phyloP scores from a whole-genome alignment of 2,113 vertebrate species.

The cat (Felis catus) region DNA sequence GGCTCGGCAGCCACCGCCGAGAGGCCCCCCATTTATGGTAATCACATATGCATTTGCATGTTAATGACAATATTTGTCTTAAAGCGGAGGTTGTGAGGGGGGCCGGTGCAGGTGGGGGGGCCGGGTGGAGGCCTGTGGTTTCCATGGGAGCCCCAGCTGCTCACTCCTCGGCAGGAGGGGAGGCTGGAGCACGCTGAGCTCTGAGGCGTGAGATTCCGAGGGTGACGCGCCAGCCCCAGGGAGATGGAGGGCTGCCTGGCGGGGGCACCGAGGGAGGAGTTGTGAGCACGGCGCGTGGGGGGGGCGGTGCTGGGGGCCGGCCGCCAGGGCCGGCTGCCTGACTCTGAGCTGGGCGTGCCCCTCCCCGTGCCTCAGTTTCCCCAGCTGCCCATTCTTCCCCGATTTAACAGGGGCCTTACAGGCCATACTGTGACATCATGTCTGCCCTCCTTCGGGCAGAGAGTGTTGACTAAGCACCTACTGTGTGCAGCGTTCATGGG shows the following conservation, averaged over 20 bases:
- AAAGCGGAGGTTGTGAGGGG: constrained; percentile 61
- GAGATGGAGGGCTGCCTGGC: not conserved
- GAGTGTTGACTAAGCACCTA: not conserved
- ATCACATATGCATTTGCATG: constrained; percentile 79
- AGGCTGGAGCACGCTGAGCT: not conserved
- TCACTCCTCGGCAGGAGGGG: not conserved
- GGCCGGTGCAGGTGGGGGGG: not conserved
- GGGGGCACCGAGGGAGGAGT: not conserved
- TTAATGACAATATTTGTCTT: constrained; percentile 83
- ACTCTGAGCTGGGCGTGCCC: fast-evolving
- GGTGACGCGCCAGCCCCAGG: not conserved
- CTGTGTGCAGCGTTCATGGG: not conserved
- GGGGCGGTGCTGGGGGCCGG: no score
- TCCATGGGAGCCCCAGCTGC: constrained; percentile 46
- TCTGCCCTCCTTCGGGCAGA: not conserved
- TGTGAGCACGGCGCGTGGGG: no score
- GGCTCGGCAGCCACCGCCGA: not conserved
- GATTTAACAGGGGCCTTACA: not conserved
- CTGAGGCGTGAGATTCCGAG: not conserved
- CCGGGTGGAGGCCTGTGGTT: constrained; percentile 13
- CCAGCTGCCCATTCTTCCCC: not conserved
- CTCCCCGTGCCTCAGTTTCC: constrained; percentile 7
- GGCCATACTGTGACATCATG: not conserved
- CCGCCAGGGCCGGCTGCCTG: not conserved
- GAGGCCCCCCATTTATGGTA: constrained; percentile 68